Evolutionary conservation across 2,797 vertebrate genomes (phyloP), one percentile per base, ranked within the genome.

Genomic region (Acipenser oxyrinchus): DNA sequence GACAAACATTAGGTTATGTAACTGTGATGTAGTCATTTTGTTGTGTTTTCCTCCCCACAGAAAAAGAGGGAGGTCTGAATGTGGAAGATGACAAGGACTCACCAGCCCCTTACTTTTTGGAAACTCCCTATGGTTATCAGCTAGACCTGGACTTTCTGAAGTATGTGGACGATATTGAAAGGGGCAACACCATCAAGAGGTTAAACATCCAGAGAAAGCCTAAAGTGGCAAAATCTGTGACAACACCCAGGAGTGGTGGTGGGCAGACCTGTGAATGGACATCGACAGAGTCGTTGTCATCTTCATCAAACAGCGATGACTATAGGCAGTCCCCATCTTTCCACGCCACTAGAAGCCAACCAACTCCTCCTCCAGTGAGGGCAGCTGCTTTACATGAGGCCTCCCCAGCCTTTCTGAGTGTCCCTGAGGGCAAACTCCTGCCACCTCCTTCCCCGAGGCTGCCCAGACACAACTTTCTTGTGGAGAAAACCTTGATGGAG

Each of bases 401-500:
- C 4, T 83, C 84, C 61, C 73, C 86, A 58, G 78, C 79, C 58
- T 91, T 85, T 63, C 70, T 88, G 63, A 80, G 73, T 8, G 2
- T 88, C 13, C 72, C 89, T 0, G 93, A 97, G 78, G 88, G 82
- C 51, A 92, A 86, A 69, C 88, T 90, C 51, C 86, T 94, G 70
- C 92, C 90, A 1, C 94, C 94, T 58, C 91, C 91, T 2, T 98
- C 95, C 0, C 95, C 94, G 0, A 83, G 91, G 66, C 76, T 81
- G 68, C 85, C 89, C 61, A 89, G 86, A 49, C 92, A 94, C 81
- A 98, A 99, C 77, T 87, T 91, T 66, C 94, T 92, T 73, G 96
- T 99, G 77, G 97, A 97, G 79, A 96, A 94, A 87, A 99, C 97
- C 0, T 90, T 99, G 62, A 98, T 99, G 95, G 97, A 99, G 87